These are phyloP conservation scores for Apotomis turbidana DNA, from an alignment of 2,888 invertebrate species.

Conservation along the genomic window DNA sequence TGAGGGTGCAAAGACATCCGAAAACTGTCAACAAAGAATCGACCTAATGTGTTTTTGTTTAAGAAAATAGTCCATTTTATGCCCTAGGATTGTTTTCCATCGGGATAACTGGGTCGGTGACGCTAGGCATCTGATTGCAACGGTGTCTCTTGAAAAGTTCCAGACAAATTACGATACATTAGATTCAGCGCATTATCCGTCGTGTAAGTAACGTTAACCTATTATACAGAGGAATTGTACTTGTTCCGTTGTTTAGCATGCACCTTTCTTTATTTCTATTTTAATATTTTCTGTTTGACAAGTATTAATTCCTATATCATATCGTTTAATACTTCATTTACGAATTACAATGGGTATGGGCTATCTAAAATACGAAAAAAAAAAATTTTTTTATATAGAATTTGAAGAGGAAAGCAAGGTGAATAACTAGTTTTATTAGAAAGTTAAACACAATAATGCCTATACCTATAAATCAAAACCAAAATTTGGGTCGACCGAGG, in stretches of 20 bases:
- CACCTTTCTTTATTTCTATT: neutral
- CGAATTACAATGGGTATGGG: neutral
- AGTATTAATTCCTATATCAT: neutral
- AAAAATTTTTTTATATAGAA: neutral
- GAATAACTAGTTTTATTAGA: slow-evolving; percentile 1
- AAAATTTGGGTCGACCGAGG: neutral
- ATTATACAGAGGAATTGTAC: neutral
- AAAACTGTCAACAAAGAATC: neutral
- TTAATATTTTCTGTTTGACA: neutral
- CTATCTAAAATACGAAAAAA: neutral
- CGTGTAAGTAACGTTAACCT: slow-evolving; percentile 14
- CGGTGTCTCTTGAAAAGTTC: neutral
- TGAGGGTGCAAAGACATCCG: slow-evolving; percentile 16
- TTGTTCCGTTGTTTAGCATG: slow-evolving; percentile 2
- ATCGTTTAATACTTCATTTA: neutral
- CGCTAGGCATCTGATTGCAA: slow-evolving; percentile 2
- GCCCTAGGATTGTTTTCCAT: neutral
- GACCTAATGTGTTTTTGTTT: slow-evolving; percentile 8
- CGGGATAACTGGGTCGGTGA: slow-evolving; percentile 23
- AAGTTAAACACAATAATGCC: neutral
- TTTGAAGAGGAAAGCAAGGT: neutral
- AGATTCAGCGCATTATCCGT: slow-evolving; percentile 29
- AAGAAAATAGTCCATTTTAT: slow-evolving; percentile 8
- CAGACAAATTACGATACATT: slow-evolving; percentile 25
- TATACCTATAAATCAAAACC: neutral